Evolutionary conservation across 1,140 invertebrate genomes (phyloP).

Genomic region (Drosophila kikkawai): DNA sequence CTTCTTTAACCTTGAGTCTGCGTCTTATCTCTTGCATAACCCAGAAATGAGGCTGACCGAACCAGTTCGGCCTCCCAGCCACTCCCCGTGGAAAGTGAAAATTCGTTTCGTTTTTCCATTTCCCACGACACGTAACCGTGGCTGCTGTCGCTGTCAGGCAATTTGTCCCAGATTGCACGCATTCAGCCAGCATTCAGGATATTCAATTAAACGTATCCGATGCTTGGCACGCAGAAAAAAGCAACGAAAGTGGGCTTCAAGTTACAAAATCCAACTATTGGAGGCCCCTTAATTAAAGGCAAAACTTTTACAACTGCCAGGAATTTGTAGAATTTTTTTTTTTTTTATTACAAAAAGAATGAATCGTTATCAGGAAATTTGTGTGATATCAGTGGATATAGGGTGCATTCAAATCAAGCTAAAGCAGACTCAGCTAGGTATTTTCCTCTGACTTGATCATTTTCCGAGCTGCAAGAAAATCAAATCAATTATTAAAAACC

Average conservation of each 20-base stretch:
- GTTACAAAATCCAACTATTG: not conserved
- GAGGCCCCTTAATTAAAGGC: not conserved
- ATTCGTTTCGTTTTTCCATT: slow-evolving; percentile 35
- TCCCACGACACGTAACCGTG: slow-evolving; percentile 28
- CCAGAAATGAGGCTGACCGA: slow-evolving; percentile 16
- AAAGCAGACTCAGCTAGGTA: not conserved
- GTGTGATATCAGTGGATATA: not conserved
- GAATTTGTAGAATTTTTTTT: not conserved
- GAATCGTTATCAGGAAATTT: not conserved
- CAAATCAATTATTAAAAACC: slow-evolving; percentile 7
- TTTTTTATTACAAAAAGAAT: not conserved
- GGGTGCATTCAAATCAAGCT: not conserved
- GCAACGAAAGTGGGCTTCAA: not conserved
- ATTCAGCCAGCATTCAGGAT: slow-evolving; percentile 26
- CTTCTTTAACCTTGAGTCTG: slow-evolving; percentile 17
- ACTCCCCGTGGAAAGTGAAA: slow-evolving; percentile 38
- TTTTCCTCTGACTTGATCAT: not conserved
- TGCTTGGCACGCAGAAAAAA: slow-evolving; percentile 1
- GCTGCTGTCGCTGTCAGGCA: slow-evolving; percentile 8
- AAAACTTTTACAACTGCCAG: not conserved
- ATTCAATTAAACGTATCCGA: slow-evolving; percentile 10
- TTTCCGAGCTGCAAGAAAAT: not conserved
- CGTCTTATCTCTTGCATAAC: slow-evolving; percentile 6
- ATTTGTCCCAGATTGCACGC: slow-evolving; percentile 24
- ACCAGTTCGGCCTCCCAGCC: slow-evolving; percentile 17